Evolutionary conservation across 1,140 invertebrate species (phyloP), one percentile per base, ranked within the genome.

Genomic region (Drosophila pruinosa): DNA sequence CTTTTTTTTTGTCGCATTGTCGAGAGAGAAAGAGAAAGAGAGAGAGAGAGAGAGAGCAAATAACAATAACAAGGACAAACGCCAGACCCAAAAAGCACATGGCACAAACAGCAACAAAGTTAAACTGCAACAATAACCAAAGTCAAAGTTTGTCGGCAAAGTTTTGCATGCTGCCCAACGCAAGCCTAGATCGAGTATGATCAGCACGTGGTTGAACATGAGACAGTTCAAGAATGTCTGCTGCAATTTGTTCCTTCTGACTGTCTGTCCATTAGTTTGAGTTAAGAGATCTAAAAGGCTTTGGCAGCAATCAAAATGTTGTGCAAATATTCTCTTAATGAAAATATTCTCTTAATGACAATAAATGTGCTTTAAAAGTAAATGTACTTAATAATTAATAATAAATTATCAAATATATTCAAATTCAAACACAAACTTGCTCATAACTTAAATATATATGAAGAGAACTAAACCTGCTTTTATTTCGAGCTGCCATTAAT

Each of bases 61-160:
- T 15, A 50, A 10, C 3, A 24, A 54, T n/a, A 62, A 12, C 5
- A 15, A 21, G 5, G 15, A 12, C 7, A 22, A 14, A 31, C 53
- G 43, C 57, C 8, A 58, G 43, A 12, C 28, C n/a, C n/a, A n/a
- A n/a, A 34, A 34, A 70, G 57, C 52, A 76, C 48, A 75, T 69
- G 43, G 21, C 45, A 63, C 22, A 48, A 52, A 24, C 54, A 77
- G 34, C 47, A 62, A 47, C 47, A 62, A 86, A 86, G 82, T 86
- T 88, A 75, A 86, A 86, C 82, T 86, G 82, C 82, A 81, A 86
- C 82, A 86, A 86, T 88, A 86, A 86, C 82, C 82, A 86, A 86
- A 86, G 75, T 88, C 82, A 86, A 86, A 86, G 82, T 86, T 86
- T 80, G 82, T 70, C 82, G 78, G 82, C 82, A 88, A 86, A 86